These are phyloP conservation scores for Erpetoichthys calabaricus DNA, from an alignment of 2,797 vertebrate species.

Conservation along the genomic window DNA sequence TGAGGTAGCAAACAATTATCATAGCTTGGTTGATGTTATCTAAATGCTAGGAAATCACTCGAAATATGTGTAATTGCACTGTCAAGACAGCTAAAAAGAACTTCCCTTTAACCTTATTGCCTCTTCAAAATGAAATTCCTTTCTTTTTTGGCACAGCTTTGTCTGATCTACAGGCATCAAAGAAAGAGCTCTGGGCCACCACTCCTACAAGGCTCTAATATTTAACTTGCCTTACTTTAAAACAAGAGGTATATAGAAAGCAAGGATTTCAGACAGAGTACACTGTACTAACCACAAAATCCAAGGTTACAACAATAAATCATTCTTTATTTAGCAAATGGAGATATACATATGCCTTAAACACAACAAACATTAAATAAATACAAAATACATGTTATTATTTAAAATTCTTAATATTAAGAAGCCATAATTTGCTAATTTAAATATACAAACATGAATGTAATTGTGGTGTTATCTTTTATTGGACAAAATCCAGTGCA, in stretches of 20 bases:
- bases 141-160: conserved; percentile 44
- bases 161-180: conserved; percentile 70
- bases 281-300: not conserved
- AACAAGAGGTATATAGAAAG: not conserved
- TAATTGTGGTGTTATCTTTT: too few relatives aligned
- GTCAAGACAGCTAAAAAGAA: conserved; percentile 53
- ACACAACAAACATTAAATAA: too few relatives aligned
- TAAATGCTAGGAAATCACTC: conserved; percentile 34
- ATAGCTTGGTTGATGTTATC: conserved; percentile 52
- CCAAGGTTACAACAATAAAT: too few relatives aligned
- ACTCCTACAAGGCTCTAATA: conserved; percentile 29
- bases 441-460: too few relatives aligned
- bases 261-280: not conserved
- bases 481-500: too few relatives aligned
- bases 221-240: not conserved
- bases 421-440: too few relatives aligned
- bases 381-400: too few relatives aligned
- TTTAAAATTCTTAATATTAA: too few relatives aligned
- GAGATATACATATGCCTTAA: too few relatives aligned
- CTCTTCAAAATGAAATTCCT: conserved; percentile 81
- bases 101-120: conserved; percentile 50
- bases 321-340: too few relatives aligned
- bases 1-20: conserved; percentile 46
- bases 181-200: conserved; percentile 48
- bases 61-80: conserved; percentile 66